phyloP scores from a whole-genome alignment of 1,140 invertebrate genomes.

The Drosophila sechellia region DNA sequence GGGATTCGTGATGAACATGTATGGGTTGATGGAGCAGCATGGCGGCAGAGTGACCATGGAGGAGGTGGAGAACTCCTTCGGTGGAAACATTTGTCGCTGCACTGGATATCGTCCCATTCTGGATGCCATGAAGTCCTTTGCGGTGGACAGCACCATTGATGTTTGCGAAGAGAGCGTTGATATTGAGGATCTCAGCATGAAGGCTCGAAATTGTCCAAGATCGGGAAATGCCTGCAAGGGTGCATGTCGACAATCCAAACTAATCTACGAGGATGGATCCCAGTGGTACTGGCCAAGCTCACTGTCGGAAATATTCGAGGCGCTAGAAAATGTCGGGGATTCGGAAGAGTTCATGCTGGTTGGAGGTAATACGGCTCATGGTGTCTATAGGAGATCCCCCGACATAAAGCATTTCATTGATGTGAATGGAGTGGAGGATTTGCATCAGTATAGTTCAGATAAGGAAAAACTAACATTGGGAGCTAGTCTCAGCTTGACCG shows the following conservation, averaged over 20 bases:
- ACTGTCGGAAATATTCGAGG: conserved; percentile 86
- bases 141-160: conserved; percentile 88
- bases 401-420: conserved; percentile 89
- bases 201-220: conserved; percentile 54
- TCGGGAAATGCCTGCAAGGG: conserved; percentile 41
- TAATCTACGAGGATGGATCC: conserved; percentile 63
- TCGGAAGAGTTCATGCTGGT: conserved; percentile 85
- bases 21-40: conserved; percentile 87
- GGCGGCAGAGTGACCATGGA: conserved; percentile 87
- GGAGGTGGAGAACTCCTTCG: conserved; percentile 91
- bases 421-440: conserved; percentile 88
- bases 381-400: conserved; percentile 86
- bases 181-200: conserved; percentile 65
- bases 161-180: conserved; percentile 81
- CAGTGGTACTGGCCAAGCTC: conserved; percentile 80
- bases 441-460: conserved; percentile 85
- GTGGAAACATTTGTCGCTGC: conserved; percentile 94
- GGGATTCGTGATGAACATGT: conserved; percentile 94
- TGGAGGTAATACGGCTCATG: conserved; percentile 86
- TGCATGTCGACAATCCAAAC: conserved; percentile 76
- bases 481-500: conserved; percentile 88
- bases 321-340: conserved; percentile 85
- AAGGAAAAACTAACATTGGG: conserved; percentile 86
- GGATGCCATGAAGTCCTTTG: conserved; percentile 92
- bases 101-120: conserved; percentile 95